These are phyloP conservation scores for Babylonia areolata DNA, from an alignment of 1,140 invertebrate species.

Conservation along the genomic window DNA sequence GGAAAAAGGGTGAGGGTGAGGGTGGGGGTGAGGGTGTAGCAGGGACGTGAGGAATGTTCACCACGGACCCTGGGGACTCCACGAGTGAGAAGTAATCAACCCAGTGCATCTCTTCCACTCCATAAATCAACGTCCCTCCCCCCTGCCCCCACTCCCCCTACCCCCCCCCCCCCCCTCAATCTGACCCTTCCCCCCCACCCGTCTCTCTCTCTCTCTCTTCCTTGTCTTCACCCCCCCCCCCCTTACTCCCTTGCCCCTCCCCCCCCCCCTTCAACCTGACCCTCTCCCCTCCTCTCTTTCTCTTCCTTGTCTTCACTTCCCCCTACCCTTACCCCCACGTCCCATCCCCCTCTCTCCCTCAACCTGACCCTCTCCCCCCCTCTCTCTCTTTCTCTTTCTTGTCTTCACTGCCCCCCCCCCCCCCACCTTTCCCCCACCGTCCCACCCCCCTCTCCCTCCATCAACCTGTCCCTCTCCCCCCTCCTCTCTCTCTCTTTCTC, in stretches of 20 bases:
- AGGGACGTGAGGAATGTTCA: too few species aligned
- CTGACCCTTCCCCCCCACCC: background rate
- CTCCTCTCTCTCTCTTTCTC: too few species aligned
- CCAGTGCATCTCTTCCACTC: background rate
- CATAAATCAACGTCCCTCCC: background rate
- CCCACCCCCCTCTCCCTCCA: too few species aligned
- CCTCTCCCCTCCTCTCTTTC: background rate
- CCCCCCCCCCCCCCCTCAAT: background rate
- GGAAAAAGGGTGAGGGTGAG: background rate
- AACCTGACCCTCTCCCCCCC: background rate
- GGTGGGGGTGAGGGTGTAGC: too few species aligned
- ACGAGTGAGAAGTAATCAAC: constrained; percentile 11
- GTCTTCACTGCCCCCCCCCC: too few species aligned
- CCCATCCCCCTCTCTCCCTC: background rate
- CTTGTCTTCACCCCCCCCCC: background rate
- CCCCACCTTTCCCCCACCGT: too few species aligned
- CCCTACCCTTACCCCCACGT: background rate
- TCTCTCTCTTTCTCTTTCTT: too few species aligned
- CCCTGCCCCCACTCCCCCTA: background rate
- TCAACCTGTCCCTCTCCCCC: too few species aligned
- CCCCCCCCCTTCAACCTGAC: background rate
- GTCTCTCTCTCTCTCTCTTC: background rate
- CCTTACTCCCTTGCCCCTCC: background rate
- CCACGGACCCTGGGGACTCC: background rate
- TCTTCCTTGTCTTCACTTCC: background rate